Percentiles rank a stretch among this genome's conserved stretches.
Evolutionary conservation across 2,888 invertebrate genomes (phyloP).

Genomic region (Steinernema scapterisci): DNA sequence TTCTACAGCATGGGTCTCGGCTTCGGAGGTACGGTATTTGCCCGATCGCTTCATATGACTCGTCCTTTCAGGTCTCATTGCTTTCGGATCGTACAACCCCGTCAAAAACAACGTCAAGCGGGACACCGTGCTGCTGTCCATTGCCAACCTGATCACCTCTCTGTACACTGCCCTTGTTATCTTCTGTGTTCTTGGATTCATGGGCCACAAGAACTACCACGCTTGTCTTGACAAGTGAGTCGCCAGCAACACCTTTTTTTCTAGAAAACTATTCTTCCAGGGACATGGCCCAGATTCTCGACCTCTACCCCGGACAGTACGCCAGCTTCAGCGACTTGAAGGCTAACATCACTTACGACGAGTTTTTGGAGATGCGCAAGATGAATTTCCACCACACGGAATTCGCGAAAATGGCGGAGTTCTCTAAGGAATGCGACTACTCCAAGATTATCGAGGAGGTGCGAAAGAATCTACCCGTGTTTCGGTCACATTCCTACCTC

Average conservation of each 20-base stretch:
- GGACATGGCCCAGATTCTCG: slow-evolving; percentile 51
- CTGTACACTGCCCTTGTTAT: slow-evolving; percentile 92
- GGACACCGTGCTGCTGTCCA: slow-evolving; percentile 85
- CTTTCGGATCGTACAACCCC: slow-evolving; percentile 92
- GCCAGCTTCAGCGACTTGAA: slow-evolving; percentile 45
- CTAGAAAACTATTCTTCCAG: slow-evolving; percentile 36
- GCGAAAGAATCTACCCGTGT: not conserved
- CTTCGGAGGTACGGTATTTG: slow-evolving; percentile 77
- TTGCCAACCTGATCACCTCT: slow-evolving; percentile 85
- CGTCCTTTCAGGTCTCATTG: slow-evolving; percentile 75
- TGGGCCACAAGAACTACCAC: slow-evolving; percentile 87
- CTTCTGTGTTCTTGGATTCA: slow-evolving; percentile 92
- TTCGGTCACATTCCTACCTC: not conserved
- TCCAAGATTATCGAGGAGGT: slow-evolving; percentile 58
- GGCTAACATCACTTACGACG: slow-evolving; percentile 46
- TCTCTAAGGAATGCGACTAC: slow-evolving; percentile 53
- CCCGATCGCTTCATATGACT: no score
- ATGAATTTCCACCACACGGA: slow-evolving; percentile 43
- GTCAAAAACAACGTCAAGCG: slow-evolving; percentile 91
- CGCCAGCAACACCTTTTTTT: not conserved
- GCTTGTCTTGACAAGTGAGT: slow-evolving; percentile 79
- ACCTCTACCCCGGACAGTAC: slow-evolving; percentile 51
- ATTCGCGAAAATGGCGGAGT: slow-evolving; percentile 47
- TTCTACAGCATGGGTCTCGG: slow-evolving; percentile 94
- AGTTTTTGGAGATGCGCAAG: slow-evolving; percentile 42